A percentile compares a stretch with the other conserved stretches of the same genome.
Conservation (phyloP, 2,888 invertebrate genomes). For the Tridacna crocea region DNA sequence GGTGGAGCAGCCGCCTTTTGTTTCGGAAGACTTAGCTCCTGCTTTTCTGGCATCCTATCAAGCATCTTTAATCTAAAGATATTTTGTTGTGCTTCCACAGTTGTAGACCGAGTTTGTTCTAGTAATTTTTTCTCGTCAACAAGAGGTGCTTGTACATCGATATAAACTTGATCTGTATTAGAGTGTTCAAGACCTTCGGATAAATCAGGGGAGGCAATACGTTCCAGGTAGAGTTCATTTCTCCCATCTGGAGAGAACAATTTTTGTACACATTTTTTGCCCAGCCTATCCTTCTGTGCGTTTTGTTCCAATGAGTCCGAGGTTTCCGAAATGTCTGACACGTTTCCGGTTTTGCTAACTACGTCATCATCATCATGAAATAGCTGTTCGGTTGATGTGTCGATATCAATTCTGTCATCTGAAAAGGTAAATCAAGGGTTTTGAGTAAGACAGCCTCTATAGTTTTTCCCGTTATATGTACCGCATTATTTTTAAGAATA, state of each 20-base stretch:
- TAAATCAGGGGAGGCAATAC: conserved; percentile 42
- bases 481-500: not conserved
- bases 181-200: not conserved
- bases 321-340: conserved; percentile 61
- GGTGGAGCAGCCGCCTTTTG: not conserved
- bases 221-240: conserved; percentile 46
- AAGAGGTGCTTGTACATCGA: no score
- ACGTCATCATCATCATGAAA: conserved; percentile 26
- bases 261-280: conserved; percentile 40
- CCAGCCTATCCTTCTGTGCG: not conserved
- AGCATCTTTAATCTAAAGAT: no score
- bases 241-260: conserved; percentile 58
- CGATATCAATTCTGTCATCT: conserved; percentile 10
- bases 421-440: not conserved
- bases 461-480: no score
- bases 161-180: no score
- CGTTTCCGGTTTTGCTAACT: conserved; percentile 5
- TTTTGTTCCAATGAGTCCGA: conserved; percentile 40
- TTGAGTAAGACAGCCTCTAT: no score
- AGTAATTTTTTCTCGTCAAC: no score
- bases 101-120: no score
- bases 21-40: not conserved
- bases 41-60: no score
- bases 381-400: conserved; percentile 24
- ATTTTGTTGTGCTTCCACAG: no score